Evolutionary conservation across 1,140 invertebrate species (phyloP).

Genomic region (Cyrtorhinus lividipennis): DNA sequence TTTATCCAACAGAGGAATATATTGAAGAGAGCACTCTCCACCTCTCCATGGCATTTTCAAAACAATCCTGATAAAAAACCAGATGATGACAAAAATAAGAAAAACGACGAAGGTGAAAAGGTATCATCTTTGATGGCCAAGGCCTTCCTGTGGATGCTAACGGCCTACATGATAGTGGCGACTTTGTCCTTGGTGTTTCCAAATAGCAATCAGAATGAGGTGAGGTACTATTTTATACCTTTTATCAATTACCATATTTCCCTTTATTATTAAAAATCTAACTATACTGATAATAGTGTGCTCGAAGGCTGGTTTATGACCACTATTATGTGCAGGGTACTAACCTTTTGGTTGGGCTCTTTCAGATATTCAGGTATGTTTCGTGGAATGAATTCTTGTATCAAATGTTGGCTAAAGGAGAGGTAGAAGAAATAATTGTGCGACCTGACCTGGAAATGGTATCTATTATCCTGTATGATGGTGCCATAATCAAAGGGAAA

Average conservation of each 20-base stretch:
- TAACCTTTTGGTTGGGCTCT: too few relatives aligned
- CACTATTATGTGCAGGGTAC: neutral
- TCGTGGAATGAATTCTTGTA: slow-evolving; percentile 93
- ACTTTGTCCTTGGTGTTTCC: slow-evolving; percentile 53
- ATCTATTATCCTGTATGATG: slow-evolving; percentile 65
- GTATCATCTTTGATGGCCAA: slow-evolving; percentile 51
- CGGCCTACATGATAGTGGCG: slow-evolving; percentile 53
- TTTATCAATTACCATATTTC: slow-evolving; percentile 9
- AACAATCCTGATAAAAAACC: slow-evolving; percentile 4
- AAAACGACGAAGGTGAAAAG: slow-evolving; percentile 44
- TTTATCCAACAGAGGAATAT: neutral
- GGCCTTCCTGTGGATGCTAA: slow-evolving; percentile 57
- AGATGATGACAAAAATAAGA: slow-evolving; percentile 23
- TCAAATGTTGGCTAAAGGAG: slow-evolving; percentile 81
- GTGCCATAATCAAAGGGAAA: slow-evolving; percentile 74
- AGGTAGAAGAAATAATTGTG: slow-evolving; percentile 77
- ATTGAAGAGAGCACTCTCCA: slow-evolving; percentile 7
- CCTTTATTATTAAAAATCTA: slow-evolving; percentile 2
- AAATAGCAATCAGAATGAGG: slow-evolving; percentile 55
- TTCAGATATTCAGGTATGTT: slow-evolving; percentile 43
- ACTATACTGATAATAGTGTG: too few relatives aligned
- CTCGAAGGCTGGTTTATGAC: neutral
- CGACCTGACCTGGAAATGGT: slow-evolving; percentile 68
- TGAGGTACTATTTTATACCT: slow-evolving; percentile 28
- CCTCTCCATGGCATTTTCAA: neutral